These are phyloP conservation scores for Tholera decimalis DNA, from an alignment of 2,888 invertebrate species.

Conservation along the genomic window DNA sequence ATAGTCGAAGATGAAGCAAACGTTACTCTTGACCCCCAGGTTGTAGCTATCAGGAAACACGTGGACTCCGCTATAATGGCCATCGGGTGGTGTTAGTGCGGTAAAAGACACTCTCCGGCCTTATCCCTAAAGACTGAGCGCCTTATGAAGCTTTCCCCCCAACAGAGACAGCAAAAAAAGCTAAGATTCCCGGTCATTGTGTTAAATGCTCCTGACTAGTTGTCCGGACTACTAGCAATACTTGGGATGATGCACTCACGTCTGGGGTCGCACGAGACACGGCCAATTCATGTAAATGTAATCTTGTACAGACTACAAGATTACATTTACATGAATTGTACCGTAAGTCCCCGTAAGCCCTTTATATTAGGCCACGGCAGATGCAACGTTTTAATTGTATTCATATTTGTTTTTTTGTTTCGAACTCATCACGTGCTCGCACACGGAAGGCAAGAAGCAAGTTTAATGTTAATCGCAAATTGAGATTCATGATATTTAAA, in stretches of 20 bases:
- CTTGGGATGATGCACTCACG: constrained; percentile 23
- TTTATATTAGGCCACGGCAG: background rate
- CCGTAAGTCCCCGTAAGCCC: background rate
- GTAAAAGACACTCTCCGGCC: too few relatives aligned
- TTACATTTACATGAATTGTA: constrained; percentile 42
- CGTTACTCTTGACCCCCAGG: too few relatives aligned
- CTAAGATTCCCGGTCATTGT: constrained; percentile 34
- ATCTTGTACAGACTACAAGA: too few relatives aligned
- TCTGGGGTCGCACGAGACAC: constrained; percentile 14
- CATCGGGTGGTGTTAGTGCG: too few relatives aligned
- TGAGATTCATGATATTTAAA: constrained; percentile 62
- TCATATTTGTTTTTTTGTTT: constrained; percentile 11
- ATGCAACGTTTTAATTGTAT: background rate
- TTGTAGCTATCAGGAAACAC: too few relatives aligned
- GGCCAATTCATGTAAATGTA: too few relatives aligned
- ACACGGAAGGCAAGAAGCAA: constrained; percentile 55
- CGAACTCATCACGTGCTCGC: constrained; percentile 56
- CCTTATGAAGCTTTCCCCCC: too few relatives aligned
- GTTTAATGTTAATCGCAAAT: constrained; percentile 47
- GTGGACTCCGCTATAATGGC: too few relatives aligned
- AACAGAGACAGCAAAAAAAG: too few relatives aligned
- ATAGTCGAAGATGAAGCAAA: too few relatives aligned
- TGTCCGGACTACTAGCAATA: constrained; percentile 18
- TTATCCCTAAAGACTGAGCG: too few relatives aligned
- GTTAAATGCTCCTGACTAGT: constrained; percentile 25